A percentile compares a stretch with the other conserved stretches of the same genome.
These are phyloP conservation scores for Clistopyga incitator DNA, from an alignment of 2,888 invertebrate genomes.

Conservation along the genomic window DNA sequence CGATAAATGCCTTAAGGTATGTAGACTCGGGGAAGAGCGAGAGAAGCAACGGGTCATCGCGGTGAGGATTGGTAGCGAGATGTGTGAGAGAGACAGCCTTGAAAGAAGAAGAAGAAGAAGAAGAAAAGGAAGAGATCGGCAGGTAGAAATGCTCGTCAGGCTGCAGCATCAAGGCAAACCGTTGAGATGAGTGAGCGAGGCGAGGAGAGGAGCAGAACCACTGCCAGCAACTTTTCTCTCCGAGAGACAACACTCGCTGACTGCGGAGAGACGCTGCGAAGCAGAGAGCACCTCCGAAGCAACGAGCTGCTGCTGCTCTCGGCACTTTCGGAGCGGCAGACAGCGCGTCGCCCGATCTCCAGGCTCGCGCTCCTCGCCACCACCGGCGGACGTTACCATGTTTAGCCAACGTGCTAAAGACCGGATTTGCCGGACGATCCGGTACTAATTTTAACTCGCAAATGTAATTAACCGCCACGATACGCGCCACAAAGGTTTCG, in stretches of 20 bases:
- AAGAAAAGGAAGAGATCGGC: slow-evolving; percentile 26
- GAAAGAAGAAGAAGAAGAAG: background rate
- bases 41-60: background rate
- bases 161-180: slow-evolving; percentile 34
- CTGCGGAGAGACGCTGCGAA: slow-evolving; percentile 17
- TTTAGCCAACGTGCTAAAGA: slow-evolving; percentile 70
- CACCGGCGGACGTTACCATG: slow-evolving; percentile 71
- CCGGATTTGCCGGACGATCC: slow-evolving; percentile 65
- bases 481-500: background rate
- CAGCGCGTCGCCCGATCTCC: slow-evolving; percentile 76
- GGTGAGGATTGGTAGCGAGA: background rate
- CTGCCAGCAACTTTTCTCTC: slow-evolving; percentile 32
- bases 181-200: slow-evolving; percentile 37
- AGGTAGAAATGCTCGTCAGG: slow-evolving; percentile 40
- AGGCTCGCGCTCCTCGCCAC: slow-evolving; percentile 58
- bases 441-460: slow-evolving; percentile 48
- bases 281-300: background rate
- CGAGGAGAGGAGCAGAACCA: slow-evolving; percentile 9
- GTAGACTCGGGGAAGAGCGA: background rate
- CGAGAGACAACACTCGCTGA: slow-evolving; percentile 33
- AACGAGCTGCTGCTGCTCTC: slow-evolving; percentile 58
- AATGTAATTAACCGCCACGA: slow-evolving; percentile 15
- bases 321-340: slow-evolving; percentile 72
- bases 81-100: slow-evolving; percentile 14
- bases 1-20: slow-evolving; percentile 10